These are phyloP conservation scores for Microhierax caerulescens DNA, from an alignment of 2,797 vertebrate species.

Conservation along the genomic window DNA sequence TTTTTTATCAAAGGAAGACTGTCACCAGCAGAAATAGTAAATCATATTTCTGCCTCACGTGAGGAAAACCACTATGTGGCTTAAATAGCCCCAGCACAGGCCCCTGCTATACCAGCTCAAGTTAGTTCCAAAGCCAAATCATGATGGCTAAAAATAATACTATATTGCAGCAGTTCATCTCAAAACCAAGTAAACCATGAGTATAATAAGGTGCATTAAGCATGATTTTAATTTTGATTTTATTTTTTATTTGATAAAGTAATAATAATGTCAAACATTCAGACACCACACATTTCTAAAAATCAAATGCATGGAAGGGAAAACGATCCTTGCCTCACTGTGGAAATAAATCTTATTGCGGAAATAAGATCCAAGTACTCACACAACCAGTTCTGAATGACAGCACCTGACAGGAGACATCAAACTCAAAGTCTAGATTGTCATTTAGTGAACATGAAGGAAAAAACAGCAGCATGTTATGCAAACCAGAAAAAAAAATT, in stretches of 20 bases:
- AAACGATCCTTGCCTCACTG: background rate
- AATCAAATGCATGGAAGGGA: background rate
- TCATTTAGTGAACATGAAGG: background rate
- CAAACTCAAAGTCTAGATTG: background rate
- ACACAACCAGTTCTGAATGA: background rate
- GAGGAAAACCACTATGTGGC: background rate
- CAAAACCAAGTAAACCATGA: background rate
- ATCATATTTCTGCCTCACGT: background rate
- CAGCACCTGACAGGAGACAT: background rate
- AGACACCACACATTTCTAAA: background rate
- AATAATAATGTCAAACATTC: background rate
- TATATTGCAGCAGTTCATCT: background rate
- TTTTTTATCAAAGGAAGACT: background rate
- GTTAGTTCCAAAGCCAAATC: background rate
- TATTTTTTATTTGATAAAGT: background rate
- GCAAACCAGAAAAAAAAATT: background rate
- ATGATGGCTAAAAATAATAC: background rate
- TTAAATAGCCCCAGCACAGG: background rate
- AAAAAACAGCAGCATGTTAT: background rate
- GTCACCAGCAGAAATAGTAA: background rate
- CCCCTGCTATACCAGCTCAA: background rate
- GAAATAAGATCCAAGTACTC: background rate
- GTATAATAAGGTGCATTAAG: background rate
- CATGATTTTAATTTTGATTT: background rate
- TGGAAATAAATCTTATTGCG: background rate